Base-by-base conservation (phyloP, 1,140 invertebrate species). In the Lepeophtheirus salmonis region DNA sequence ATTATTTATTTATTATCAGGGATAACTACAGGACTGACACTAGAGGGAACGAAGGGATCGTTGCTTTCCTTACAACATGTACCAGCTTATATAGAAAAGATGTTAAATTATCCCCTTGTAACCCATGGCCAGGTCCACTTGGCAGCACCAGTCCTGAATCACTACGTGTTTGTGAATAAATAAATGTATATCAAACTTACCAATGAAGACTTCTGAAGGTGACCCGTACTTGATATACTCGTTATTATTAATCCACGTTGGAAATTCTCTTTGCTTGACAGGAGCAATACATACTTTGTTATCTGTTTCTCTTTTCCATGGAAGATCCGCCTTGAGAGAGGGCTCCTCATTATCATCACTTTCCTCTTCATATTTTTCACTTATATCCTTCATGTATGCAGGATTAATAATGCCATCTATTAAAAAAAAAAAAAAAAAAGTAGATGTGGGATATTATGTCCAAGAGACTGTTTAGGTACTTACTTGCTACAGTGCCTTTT, bases 141-240 rank as follows among this genome's bases (percentile, higher is more conserved):
- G n/a, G n/a, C n/a, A n/a, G n/a, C n/a, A n/a, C n/a, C n/a, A n/a
- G n/a, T n/a, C n/a, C n/a, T n/a, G n/a, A n/a, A n/a, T n/a, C n/a
- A n/a, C n/a, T n/a, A n/a, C n/a, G n/a, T n/a, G n/a, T n/a, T n/a
- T n/a, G n/a, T n/a, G n/a, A n/a, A n/a, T n/a, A n/a, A 41, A 41
- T 12, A 41, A 41, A 41, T 41, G n/a, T 41, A n/a, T 41, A 41
- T 3, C 1, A 2, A 50, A 60, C 61, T 75, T 78, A 88, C 85
- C 84, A 75, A 90, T 75, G 71, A 89, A 87, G 48, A 87, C 90
- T 24, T 86, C 84, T 14, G 86, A 88, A 1, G 87, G 88, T 50
- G 86, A 90, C 70, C 81, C 86, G 67, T 89, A 89, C n/a, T 83
- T 82, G 60, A 89, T 72, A 68, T 91, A 91, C 69, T 92, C 87